phyloP scores from a whole-genome alignment of 2,113 vertebrate species.

The Aptenodytes patagonicus region DNA sequence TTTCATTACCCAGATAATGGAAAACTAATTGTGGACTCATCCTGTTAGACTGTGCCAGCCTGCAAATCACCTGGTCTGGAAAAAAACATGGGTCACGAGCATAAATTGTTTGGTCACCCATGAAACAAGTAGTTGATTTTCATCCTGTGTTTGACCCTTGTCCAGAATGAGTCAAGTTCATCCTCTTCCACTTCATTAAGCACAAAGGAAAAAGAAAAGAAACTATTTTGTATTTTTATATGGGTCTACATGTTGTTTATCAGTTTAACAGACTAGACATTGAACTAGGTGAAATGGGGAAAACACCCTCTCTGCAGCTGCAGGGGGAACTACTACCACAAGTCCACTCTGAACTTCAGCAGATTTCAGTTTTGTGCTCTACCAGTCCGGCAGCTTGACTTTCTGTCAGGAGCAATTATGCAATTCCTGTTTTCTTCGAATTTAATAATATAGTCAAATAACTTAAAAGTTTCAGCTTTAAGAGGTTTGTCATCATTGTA shows the following conservation, averaged over 20 bases:
- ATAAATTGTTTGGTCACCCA: neutral
- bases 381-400: neutral
- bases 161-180: neutral
- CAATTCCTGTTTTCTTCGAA: neutral
- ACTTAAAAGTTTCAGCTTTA: neutral
- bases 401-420: neutral
- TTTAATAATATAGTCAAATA: neutral
- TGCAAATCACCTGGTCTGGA: neutral
- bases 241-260: neutral
- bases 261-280: neutral
- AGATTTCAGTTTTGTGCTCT: neutral
- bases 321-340: neutral
- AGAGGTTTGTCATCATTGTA: neutral
- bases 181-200: neutral
- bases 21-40: neutral
- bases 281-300: neutral
- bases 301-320: neutral
- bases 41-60: neutral
- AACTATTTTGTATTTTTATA: neutral
- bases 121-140: neutral
- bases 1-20: neutral
- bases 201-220: neutral
- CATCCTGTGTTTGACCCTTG: neutral
- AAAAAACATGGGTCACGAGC: neutral
- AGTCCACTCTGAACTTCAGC: neutral